A percentile compares a stretch with the other conserved stretches of the same genome.
Evolutionary conservation across 2,113 vertebrate genomes (phyloP).

Genomic region (Epinephelus cyanopodus): DNA sequence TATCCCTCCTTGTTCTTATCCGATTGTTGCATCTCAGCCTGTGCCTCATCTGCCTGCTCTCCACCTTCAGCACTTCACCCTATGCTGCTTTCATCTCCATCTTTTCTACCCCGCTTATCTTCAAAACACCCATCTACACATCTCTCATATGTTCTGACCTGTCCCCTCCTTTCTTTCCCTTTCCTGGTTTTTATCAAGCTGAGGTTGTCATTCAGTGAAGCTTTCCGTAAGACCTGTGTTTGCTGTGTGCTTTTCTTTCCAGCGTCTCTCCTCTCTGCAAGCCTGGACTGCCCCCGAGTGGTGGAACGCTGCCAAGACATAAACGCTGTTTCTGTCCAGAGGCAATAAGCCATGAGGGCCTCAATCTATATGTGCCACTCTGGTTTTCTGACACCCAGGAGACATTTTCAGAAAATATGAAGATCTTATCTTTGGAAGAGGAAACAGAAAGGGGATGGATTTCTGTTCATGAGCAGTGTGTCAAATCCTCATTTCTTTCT

Average conservation of each 20-base stretch:
- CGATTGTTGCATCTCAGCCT: constrained; percentile 8
- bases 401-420: too few species aligned
- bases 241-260: neutral
- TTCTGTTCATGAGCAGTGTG: too few species aligned
- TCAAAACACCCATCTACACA: neutral
- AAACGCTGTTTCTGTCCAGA: neutral
- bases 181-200: neutral
- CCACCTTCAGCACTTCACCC: constrained; percentile 7
- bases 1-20: constrained; percentile 3
- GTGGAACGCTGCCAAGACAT: neutral
- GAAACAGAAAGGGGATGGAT: too few species aligned
- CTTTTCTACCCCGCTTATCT: constrained; percentile 9
- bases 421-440: too few species aligned
- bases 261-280: neutral
- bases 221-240: neutral
- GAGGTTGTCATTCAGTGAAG: neutral
- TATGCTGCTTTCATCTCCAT: constrained; percentile 22
- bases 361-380: too few species aligned
- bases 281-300: constrained; percentile 56
- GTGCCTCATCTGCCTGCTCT: constrained; percentile 13
- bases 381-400: too few species aligned
- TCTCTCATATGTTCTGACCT: neutral
- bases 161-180: neutral
- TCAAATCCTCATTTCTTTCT: too few species aligned
- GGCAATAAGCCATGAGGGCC: too few species aligned